Evolutionary conservation across 2,888 invertebrate species (phyloP), one percentile per base, ranked within the genome.

Genomic region (Aspidapion aeneum): DNA sequence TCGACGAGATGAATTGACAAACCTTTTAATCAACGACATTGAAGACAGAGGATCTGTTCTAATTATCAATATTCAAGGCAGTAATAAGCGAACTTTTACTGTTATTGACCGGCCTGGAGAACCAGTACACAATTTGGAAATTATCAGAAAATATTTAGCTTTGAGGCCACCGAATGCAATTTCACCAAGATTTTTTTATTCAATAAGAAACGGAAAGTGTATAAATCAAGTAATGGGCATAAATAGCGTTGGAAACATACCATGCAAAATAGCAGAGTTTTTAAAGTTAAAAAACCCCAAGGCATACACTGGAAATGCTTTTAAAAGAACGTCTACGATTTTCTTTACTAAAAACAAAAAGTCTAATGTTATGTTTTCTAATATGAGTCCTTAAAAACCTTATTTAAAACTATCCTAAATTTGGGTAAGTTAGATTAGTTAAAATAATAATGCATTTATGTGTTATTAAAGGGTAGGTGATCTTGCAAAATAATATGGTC

Each of bases 221-320:
- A n/a, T 57, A 1, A 62, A 61, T 57, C 63, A 66, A 59, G 18
- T 61, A 21, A 61, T 67, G 1, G 67, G 66, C n/a, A 58, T 58
- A 50, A 66, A 67, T 21, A 67, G 51, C 5, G 61, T 66, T 22
- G 66, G 62, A 12, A 22, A 55, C 16, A 21, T 66, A 2, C 64
- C 66, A 7, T 55, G 21, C 51, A 57, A 57, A 59, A 62, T 64
- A 49, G 66, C 64, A 16, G 49, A 57, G 49, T 66, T 51, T 59
- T 58, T 66, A 17, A 61, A 64, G 19, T 50, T 62, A 52, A n/a
- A 55, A 21, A 50, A 62, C 20, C 60, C 63, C 1, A 35, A 55
- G 21, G 49, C 18, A n/a, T 68, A 68, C 50, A 68, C 66, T 18
- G 68, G 68, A n/a, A 58, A 66, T 60, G 55, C 60, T 18, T 68